Percentiles rank a stretch among this genome's conserved stretches.
Conservation (phyloP, 2,888 invertebrate genomes). For the Rhodophaea formosa region DNA sequence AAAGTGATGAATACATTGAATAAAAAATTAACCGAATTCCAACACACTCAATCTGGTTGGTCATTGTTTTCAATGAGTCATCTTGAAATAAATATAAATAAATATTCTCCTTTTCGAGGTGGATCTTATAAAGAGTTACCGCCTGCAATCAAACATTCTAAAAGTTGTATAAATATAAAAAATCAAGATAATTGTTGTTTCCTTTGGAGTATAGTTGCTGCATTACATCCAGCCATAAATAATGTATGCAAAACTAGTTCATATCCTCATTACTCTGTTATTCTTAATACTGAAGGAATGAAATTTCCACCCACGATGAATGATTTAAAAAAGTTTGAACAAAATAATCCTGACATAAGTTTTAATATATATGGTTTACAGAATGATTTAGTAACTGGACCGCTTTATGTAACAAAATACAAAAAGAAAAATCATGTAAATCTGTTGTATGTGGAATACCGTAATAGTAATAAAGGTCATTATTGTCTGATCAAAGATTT, state of each 20-base stretch:
- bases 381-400: slow-evolving; percentile 24
- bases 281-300: no score
- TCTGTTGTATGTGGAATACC: slow-evolving; percentile 26
- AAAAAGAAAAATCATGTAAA: slow-evolving; percentile 26
- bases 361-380: slow-evolving; percentile 27
- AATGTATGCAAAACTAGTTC: slow-evolving; percentile 20
- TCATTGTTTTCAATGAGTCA: slow-evolving; percentile 19
- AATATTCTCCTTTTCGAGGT: slow-evolving; percentile 20
- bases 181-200: slow-evolving; percentile 21
- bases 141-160: slow-evolving; percentile 15
- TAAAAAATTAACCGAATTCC: slow-evolving; percentile 20
- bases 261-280: no score
- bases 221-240: slow-evolving; percentile 20
- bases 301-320: slow-evolving; percentile 23
- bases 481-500: no score
- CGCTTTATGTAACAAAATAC: slow-evolving; percentile 22
- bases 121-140: slow-evolving; percentile 19
- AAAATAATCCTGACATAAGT: slow-evolving; percentile 22
- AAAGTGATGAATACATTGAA: slow-evolving; percentile 4
- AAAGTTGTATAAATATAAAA: slow-evolving; percentile 22
- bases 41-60: slow-evolving; percentile 26
- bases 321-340: slow-evolving; percentile 27
- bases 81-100: slow-evolving; percentile 24
- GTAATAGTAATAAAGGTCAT: slow-evolving; percentile 16
- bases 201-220: no score